A percentile compares a stretch with the other conserved stretches of the same genome.
These are phyloP conservation scores for Spilosoma lubricipeda DNA, from an alignment of 2,888 invertebrate genomes.

Conservation along the genomic window DNA sequence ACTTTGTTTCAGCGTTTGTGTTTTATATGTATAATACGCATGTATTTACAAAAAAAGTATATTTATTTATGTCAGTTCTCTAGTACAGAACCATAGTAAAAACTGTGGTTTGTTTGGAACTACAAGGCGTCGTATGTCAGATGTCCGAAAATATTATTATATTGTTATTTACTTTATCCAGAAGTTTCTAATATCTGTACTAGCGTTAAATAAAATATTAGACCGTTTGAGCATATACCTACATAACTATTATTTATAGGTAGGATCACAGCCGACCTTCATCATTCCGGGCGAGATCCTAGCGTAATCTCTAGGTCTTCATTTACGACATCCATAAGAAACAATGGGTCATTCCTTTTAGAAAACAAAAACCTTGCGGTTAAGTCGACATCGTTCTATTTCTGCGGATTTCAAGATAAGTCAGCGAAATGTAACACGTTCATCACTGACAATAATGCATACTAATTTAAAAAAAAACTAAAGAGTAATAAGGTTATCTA, in stretches of 20 bases:
- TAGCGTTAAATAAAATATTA: neutral
- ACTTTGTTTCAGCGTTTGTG: too few relatives aligned
- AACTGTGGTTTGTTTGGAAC: too few relatives aligned
- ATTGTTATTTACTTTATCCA: neutral
- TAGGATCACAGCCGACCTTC: constrained; percentile 3
- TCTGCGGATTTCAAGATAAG: neutral
- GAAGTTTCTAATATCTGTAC: neutral
- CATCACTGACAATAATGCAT: neutral
- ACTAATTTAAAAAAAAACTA: neutral
- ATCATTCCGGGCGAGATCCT: constrained; percentile 6
- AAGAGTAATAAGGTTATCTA: neutral
- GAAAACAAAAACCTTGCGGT: constrained; percentile 16
- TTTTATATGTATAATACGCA: too few relatives aligned
- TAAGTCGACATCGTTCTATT: neutral
- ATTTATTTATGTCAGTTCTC: too few relatives aligned
- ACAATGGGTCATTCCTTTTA: constrained; percentile 25
- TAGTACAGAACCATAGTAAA: too few relatives aligned
- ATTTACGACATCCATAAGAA: constrained; percentile 38
- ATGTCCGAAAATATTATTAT: neutral
- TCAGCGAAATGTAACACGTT: neutral
- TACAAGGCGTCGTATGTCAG: too few relatives aligned
- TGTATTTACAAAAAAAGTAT: too few relatives aligned
- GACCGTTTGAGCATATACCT: neutral
- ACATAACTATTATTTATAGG: constrained; percentile 11
- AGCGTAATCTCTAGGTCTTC: constrained; percentile 31